Evolutionary conservation across 2,113 vertebrate species (phyloP), one percentile per base, ranked within the genome.

Genomic region (Bagarius yarrelli): DNA sequence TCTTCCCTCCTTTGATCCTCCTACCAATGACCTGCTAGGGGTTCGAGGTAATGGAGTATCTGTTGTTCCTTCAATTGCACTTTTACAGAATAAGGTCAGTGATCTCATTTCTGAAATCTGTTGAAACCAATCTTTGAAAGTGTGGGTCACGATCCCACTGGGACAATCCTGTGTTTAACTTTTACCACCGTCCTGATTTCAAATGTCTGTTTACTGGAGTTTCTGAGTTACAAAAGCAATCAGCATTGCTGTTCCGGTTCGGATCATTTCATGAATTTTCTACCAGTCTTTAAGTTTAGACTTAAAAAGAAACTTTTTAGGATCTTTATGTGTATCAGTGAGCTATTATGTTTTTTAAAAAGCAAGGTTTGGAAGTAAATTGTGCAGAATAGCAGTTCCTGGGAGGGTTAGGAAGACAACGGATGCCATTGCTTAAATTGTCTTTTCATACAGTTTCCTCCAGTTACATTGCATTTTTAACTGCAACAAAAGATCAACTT

Each of bases 41-140:
- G 27, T 74, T 57, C 72, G 23, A 34, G 13, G 1, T 8, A 9
- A 70, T 70, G 14, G n/a, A 50, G 14, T 3, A 70, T 25, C 36
- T 32, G 50, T 53, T 56, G 50, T 72, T n/a, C 13, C 53, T 75
- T 75, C n/a, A 52, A 55, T 55, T 55, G 70, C 50, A 12, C 27
- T 13, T 73, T 55, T 34, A 21, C 50, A 2, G 25, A 73, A 16
- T 23, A 32, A 73, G 30, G 27, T 73, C 71, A 55, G 0, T 73
- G 71, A 73, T 73, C 11, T 9, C 47, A 72, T 72, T 71, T 44
- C 40, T 71, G 69, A 14, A 71, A 53, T 30, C 70, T 32, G 27
- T 53, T 72, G 63, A 19, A 66, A 32, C 6, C 64, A 44, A 36
- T 13, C 64, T n/a, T 69, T 47, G 12, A 70, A 70, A 23, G 47